A percentile compares a stretch with the other conserved stretches of the same genome.
These are phyloP conservation scores for Teleiodes luculella DNA, from an alignment of 2,888 invertebrate genomes.

Conservation along the genomic window DNA sequence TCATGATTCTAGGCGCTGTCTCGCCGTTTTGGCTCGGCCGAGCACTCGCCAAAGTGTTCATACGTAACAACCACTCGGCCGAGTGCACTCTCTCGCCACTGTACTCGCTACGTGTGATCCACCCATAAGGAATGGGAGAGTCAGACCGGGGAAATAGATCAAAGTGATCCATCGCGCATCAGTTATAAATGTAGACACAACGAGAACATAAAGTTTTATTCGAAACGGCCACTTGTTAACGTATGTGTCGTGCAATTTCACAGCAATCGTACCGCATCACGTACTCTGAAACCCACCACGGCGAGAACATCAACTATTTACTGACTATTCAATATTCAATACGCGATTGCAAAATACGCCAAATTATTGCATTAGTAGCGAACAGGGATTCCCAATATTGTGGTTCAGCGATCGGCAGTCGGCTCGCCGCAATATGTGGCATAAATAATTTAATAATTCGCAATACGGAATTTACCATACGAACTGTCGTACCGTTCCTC, in stretches of 20 bases:
- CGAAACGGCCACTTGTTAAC: constrained; percentile 67
- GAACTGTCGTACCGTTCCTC: constrained; percentile 74
- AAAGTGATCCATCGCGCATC: constrained; percentile 44
- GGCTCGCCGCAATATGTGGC: constrained; percentile 71
- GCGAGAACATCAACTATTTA: constrained; percentile 77
- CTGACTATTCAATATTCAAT: constrained; percentile 76
- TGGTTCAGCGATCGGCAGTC: constrained; percentile 72
- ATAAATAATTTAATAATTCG: constrained; percentile 80
- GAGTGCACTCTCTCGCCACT: no score
- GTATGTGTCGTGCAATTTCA: constrained; percentile 68
- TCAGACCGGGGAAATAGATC: constrained; percentile 1
- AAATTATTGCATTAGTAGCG: constrained; percentile 78
- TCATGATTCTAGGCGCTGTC: no score
- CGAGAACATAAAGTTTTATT: constrained; percentile 64
- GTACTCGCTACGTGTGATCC: no score
- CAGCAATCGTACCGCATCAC: constrained; percentile 67
- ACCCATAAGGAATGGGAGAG: neutral
- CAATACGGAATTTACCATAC: constrained; percentile 78
- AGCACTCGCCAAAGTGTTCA: no score
- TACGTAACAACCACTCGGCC: no score
- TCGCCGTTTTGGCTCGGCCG: no score
- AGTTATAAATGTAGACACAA: constrained; percentile 62
- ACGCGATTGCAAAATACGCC: constrained; percentile 78
- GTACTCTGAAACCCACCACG: constrained; percentile 73
- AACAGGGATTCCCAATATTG: constrained; percentile 78